These are phyloP conservation scores for Trimorus sp. DNA, from an alignment of 2,888 invertebrate genomes.

Conservation along the genomic window DNA sequence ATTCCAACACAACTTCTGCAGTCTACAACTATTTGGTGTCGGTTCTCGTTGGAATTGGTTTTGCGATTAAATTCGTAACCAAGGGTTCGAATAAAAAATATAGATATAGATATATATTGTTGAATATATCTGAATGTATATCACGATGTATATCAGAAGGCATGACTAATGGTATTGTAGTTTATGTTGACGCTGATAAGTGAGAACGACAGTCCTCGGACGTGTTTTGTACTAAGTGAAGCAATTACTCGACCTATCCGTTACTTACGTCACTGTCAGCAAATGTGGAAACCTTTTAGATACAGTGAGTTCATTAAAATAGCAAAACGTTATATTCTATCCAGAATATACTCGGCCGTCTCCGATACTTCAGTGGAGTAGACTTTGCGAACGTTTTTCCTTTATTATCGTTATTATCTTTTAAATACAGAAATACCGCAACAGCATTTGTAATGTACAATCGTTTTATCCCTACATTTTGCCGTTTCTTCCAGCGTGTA, in stretches of 20 bases:
- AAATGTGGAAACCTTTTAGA: constrained; percentile 79
- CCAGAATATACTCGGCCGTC: constrained; percentile 30
- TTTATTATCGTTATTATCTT: constrained; percentile 31
- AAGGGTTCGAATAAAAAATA: no score
- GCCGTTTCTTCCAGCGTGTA: not conserved
- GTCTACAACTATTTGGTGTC: no score
- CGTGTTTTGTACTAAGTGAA: constrained; percentile 81
- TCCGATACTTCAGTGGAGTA: constrained; percentile 21
- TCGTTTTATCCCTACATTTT: not conserved
- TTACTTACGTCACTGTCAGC: constrained; percentile 80
- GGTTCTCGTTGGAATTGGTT: no score
- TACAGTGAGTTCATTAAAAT: constrained; percentile 76
- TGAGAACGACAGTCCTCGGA: constrained; percentile 72
- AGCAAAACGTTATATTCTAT: constrained; percentile 49
- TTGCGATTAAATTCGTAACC: no score
- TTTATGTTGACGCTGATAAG: constrained; percentile 62
- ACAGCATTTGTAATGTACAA: not conserved
- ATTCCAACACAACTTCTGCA: no score
- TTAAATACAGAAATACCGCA: constrained; percentile 17
- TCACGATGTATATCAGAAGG: constrained; percentile 48
- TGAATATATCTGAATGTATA: constrained; percentile 40
- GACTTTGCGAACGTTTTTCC: constrained; percentile 27
- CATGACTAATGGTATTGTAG: constrained; percentile 63
- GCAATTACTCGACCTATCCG: constrained; percentile 81
- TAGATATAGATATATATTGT: not conserved